Evolutionary conservation across 2,797 vertebrate species (phyloP).

Genomic region (Darevskia mixta): DNA sequence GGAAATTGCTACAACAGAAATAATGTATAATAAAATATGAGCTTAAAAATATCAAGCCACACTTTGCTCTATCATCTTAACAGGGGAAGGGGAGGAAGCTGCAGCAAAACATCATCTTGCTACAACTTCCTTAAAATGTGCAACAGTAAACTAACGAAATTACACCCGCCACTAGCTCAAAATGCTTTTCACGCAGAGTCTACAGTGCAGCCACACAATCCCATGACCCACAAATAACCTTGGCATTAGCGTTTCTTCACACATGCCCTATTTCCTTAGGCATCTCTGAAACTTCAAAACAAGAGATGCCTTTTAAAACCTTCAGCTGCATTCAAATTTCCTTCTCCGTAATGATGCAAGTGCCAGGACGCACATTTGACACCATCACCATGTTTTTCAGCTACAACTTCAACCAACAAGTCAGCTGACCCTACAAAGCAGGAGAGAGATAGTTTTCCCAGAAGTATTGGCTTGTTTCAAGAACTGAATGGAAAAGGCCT

Average conservation of each 20-base stretch:
- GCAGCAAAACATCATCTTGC: rapidly evolving
- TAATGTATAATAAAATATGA: neutral
- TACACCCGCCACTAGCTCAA: neutral
- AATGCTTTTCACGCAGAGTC: neutral
- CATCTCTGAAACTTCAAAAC: constrained; percentile 20
- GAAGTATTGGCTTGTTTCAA: neutral
- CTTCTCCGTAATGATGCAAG: neutral
- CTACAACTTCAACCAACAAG: neutral
- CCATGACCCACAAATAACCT: constrained; percentile 25
- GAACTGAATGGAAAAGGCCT: neutral
- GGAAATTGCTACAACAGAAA: neutral
- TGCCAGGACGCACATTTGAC: neutral
- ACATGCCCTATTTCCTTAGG: constrained; percentile 9
- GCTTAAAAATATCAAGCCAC: neutral
- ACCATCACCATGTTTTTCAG: neutral
- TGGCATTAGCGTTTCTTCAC: neutral
- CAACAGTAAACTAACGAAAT: neutral
- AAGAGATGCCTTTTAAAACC: constrained; percentile 11
- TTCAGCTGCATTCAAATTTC: neutral
- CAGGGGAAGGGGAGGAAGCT: neutral
- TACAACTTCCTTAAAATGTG: neutral
- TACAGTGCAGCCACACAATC: neutral
- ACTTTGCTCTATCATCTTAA: neutral
- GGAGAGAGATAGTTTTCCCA: neutral
- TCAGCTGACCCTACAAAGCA: constrained; percentile 1